Evolutionary conservation across 2,888 invertebrate genomes (phyloP).

Genomic region (Tachina fera): DNA sequence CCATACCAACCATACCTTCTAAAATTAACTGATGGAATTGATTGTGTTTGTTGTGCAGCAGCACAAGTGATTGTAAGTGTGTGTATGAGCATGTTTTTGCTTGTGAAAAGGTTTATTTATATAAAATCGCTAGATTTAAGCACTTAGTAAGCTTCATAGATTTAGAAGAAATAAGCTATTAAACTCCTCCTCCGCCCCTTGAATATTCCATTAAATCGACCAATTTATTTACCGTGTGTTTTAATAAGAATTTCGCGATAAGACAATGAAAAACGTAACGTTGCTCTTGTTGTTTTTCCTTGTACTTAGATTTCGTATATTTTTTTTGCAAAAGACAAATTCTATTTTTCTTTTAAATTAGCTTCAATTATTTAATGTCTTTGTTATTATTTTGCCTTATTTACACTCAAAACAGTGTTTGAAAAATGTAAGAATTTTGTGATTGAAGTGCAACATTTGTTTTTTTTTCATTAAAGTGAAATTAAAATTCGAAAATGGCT

Average conservation of each 20-base stretch:
- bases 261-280: conserved; percentile 42
- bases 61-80: neutral
- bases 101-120: conserved; percentile 41
- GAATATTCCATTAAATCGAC: conserved; percentile 4
- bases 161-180: conserved; percentile 42
- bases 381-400: conserved; percentile 51
- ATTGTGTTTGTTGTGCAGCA: conserved; percentile 4
- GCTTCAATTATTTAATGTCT: conserved; percentile 71
- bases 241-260: conserved; percentile 63
- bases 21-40: conserved; percentile 47
- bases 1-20: conserved; percentile 11
- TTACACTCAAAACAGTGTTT: conserved; percentile 37
- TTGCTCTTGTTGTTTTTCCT: conserved; percentile 40
- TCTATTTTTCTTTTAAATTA: conserved; percentile 66
- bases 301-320: conserved; percentile 10
- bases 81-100: neutral
- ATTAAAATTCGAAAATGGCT: conserved; percentile 44
- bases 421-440: conserved; percentile 65
- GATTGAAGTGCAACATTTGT: conserved; percentile 44
- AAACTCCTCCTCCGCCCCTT: conserved; percentile 21
- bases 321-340: conserved; percentile 58
- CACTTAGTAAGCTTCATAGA: conserved; percentile 57
- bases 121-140: conserved; percentile 45
- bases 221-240: conserved; percentile 53
- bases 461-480: conserved; percentile 8